Base-by-base conservation (phyloP, 2,888 invertebrate genomes). In the Troides aeacus region DNA sequence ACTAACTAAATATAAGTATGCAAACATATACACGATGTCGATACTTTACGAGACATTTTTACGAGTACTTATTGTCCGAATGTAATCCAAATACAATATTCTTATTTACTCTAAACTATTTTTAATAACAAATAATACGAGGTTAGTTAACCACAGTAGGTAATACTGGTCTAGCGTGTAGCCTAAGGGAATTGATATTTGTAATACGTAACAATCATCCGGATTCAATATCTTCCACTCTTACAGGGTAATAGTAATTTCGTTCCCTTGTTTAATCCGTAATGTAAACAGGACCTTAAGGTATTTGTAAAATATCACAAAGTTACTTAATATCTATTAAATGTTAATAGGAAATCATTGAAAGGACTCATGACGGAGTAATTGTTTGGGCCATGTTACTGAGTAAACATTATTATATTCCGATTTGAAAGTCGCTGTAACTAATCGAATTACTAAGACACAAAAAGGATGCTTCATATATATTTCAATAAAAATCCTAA, bases 181-280 rank as follows among this genome's bases (percentile, higher is more conserved):
- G 60, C 60, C 66, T n/a, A 36, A 53, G 59, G 66, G 66, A 60
- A 60, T 66, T 60, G 58, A 64, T 68, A 68, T 56, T 53, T 62
- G 58, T 64, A 64, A 68, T 63, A 63, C 59, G 59, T 64, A 68
- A 62, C 63, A 68, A 68, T 68, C 68, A 63, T 63, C 63, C 30
- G 36, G 21, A 64, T 64, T 68, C 68, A 64, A 68, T 68, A 60
- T 60, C 68, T 64, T 64, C 60, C 68, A n/a, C 50, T 68, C 36
- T 30, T 59, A 36, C 36, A 64, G 53, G 53, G 50, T 68, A 68
- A 68, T 68, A 64, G 63, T 60, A 23, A 68, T 68, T 68, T 18
- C 53, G 39, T 60, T 64, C 4, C 4, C n/a, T 18, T 7, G 8
- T n/a, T 53, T 53, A 53, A n/a, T 53, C n/a, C 53, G 18, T n/a